phyloP scores from a whole-genome alignment of 2,113 vertebrate genomes.

The Thamnaconus septentrionalis region DNA sequence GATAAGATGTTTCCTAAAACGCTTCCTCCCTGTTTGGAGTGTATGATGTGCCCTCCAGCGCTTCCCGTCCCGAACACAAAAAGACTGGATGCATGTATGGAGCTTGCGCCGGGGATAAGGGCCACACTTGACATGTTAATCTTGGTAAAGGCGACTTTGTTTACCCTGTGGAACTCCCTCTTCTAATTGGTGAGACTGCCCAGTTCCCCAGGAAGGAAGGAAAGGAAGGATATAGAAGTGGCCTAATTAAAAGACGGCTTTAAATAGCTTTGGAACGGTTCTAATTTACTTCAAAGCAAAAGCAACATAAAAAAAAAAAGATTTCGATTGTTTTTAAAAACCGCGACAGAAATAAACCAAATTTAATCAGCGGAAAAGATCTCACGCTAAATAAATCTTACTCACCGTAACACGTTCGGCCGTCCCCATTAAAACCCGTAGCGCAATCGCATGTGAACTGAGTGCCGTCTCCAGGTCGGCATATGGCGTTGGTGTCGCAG shows the following conservation, averaged over 20 bases:
- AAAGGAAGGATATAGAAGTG: slow-evolving; percentile 33
- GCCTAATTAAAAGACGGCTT: slow-evolving; percentile 25
- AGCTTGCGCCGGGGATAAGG: slow-evolving; percentile 1
- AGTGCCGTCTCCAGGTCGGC: slow-evolving; percentile 78
- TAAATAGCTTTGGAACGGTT: slow-evolving; percentile 16
- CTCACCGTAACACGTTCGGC: slow-evolving; percentile 84
- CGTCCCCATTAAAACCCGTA: slow-evolving; percentile 87
- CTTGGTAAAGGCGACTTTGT: slow-evolving; percentile 22
- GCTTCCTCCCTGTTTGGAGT: slow-evolving; percentile 50
- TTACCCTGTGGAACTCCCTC: slow-evolving; percentile 18
- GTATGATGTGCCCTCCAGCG: slow-evolving; percentile 19
- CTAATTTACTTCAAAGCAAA: slow-evolving; percentile 19
- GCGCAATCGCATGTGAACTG: slow-evolving; percentile 87
- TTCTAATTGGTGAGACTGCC: slow-evolving; percentile 47
- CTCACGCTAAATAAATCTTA: not conserved
- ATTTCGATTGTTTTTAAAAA: too few relatives aligned
- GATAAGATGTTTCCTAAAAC: slow-evolving; percentile 66
- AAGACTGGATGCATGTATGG: slow-evolving; percentile 5
- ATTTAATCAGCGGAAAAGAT: not conserved
- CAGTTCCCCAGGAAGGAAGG: slow-evolving; percentile 58
- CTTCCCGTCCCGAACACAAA: slow-evolving; percentile 45
- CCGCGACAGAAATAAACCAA: too few relatives aligned
- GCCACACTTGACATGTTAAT: slow-evolving; percentile 7
- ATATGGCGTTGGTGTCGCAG: slow-evolving; percentile 88
- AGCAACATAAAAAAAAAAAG: not conserved